phyloP scores from a whole-genome alignment of 2,797 vertebrate species.

The Champsocephalus gunnari region DNA sequence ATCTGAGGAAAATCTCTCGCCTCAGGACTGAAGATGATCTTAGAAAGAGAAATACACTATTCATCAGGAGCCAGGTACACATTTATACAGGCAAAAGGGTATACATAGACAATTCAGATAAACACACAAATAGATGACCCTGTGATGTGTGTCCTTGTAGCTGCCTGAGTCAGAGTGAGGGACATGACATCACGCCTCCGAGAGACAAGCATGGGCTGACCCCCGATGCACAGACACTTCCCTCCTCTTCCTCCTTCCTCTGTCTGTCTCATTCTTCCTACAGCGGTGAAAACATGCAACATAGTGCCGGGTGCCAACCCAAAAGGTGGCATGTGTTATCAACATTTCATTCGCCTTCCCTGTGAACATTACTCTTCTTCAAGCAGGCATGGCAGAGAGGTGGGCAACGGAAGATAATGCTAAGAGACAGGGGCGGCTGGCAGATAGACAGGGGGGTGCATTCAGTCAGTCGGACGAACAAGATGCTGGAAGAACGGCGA shows the following conservation, averaged over 20 bases:
- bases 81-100: not conserved
- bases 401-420: constrained; percentile 27
- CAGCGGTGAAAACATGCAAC: not conserved
- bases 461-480: constrained; percentile 45
- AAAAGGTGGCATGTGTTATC: constrained; percentile 15
- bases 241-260: constrained; percentile 32
- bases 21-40: no score
- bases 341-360: not conserved
- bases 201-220: constrained; percentile 47
- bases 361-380: constrained; percentile 9
- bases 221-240: constrained; percentile 31
- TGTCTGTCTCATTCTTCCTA: not conserved
- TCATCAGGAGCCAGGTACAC: no score
- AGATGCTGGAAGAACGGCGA: constrained; percentile 19
- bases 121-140: not conserved
- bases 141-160: constrained; percentile 6
- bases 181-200: constrained; percentile 38
- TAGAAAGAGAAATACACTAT: no score
- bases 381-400: not conserved
- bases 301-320: not conserved
- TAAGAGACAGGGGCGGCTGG: constrained; percentile 35
- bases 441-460: constrained; percentile 39
- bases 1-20: no score
- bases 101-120: not conserved
- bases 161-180: constrained; percentile 27